Conservation (phyloP, 2,113 vertebrate genomes). For the Ophthalmolycus amberensis region DNA sequence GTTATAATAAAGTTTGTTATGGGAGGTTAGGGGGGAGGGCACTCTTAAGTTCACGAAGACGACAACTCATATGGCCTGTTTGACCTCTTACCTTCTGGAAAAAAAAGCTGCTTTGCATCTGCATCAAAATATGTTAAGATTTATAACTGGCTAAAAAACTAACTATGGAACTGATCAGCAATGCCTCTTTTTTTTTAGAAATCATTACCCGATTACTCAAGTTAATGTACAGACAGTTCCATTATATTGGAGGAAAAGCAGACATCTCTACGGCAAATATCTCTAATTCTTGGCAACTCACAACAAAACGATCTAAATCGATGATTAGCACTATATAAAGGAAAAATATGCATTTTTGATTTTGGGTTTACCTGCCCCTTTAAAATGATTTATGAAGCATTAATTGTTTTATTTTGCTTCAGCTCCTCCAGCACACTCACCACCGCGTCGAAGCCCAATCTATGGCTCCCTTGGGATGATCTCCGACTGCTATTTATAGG, state of each 20-base stretch:
- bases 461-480: neutral
- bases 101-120: neutral
- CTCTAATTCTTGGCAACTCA: neutral
- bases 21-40: neutral
- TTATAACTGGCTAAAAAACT: neutral
- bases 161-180: neutral
- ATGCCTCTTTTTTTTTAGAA: neutral
- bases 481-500: constrained; percentile 14
- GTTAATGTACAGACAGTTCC: neutral
- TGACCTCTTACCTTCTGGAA: neutral
- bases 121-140: neutral
- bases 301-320: neutral
- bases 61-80: neutral
- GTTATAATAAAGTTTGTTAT: constrained; percentile 33
- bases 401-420: constrained; percentile 4
- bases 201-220: neutral
- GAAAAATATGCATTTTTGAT: neutral
- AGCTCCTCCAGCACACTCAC: neutral
- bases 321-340: neutral
- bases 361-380: neutral
- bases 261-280: no score
- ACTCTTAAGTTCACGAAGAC: neutral
- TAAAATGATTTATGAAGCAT: neutral
- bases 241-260: no score
- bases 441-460: neutral